These are phyloP conservation scores for Naja naja DNA, from an alignment of 2,113 vertebrate species.

Conservation along the genomic window DNA sequence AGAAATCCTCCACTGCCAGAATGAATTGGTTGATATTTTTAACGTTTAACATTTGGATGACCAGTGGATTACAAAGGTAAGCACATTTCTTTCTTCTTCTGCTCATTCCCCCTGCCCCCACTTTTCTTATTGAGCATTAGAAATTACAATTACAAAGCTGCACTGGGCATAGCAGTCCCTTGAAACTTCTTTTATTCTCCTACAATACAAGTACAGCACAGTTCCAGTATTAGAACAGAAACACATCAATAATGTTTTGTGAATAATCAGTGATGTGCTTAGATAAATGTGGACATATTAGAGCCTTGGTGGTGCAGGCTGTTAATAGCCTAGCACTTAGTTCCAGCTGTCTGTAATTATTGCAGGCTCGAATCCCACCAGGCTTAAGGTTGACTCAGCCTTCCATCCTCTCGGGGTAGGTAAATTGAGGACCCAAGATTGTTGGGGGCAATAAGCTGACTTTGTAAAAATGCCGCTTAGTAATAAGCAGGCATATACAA, in stretches of 20 bases:
- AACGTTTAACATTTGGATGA: conserved; percentile 29
- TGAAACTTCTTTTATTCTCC: neutral
- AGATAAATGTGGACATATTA: neutral
- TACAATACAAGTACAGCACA: neutral
- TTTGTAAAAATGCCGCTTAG: too few species aligned
- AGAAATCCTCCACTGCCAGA: rapidly evolving
- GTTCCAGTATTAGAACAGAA: neutral
- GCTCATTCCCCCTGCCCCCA: neutral
- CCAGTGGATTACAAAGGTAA: conserved; percentile 53
- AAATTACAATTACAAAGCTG: neutral
- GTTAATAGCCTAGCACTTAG: too few species aligned
- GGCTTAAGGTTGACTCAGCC: too few species aligned
- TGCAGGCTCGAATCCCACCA: too few species aligned
- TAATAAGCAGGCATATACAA: too few species aligned
- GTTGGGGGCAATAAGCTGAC: too few species aligned
- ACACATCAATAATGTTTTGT: neutral
- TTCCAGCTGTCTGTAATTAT: too few species aligned
- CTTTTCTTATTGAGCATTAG: neutral
- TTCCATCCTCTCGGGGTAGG: too few species aligned
- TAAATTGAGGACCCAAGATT: too few species aligned
- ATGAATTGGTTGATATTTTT: conserved; percentile 56
- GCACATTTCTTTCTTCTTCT: neutral
- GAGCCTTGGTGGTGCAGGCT: too few species aligned
- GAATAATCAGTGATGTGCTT: neutral
- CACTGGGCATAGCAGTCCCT: neutral